Conservation (phyloP, 2,797 vertebrate genomes). For the Takifugu ocellatus region DNA sequence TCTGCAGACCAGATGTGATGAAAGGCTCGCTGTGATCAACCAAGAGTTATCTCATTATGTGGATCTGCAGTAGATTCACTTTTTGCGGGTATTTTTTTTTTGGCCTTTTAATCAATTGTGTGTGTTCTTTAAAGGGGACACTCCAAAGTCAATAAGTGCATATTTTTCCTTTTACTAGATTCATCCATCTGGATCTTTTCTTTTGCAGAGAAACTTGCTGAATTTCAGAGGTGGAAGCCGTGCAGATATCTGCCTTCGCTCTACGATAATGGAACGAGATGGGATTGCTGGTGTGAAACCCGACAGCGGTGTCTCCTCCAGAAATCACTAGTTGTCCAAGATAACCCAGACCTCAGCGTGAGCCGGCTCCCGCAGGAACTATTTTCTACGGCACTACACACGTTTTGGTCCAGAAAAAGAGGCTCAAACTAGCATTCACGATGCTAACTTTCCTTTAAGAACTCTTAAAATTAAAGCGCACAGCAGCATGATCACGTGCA, state of each 20-base stretch:
- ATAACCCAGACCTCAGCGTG: too few species aligned
- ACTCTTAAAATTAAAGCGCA: too few species aligned
- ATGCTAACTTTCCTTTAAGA: too few species aligned
- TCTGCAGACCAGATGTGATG: slow-evolving; percentile 51
- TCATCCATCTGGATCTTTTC: not conserved
- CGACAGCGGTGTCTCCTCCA: too few species aligned
- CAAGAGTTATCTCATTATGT: slow-evolving; percentile 4
- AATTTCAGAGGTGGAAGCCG: not conserved
- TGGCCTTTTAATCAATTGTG: slow-evolving; percentile 11
- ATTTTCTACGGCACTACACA: too few species aligned
- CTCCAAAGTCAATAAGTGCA: not conserved
- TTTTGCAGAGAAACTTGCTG: not conserved
- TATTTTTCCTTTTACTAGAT: not conserved
- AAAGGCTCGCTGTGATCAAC: slow-evolving; percentile 18
- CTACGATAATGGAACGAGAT: not conserved
- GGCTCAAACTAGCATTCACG: too few species aligned
- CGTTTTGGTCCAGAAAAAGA: too few species aligned
- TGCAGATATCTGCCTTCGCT: not conserved
- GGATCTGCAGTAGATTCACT: slow-evolving; percentile 12
- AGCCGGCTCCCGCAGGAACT: too few species aligned
- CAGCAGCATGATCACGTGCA: too few species aligned
- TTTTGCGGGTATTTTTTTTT: not conserved
- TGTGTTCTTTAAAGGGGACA: slow-evolving; percentile 3
- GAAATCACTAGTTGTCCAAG: too few species aligned
- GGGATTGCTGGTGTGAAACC: not conserved